A percentile compares a stretch with the other conserved stretches of the same genome.
These are phyloP conservation scores for Siniperca chuatsi DNA, from an alignment of 2,113 vertebrate genomes.

Conservation along the genomic window DNA sequence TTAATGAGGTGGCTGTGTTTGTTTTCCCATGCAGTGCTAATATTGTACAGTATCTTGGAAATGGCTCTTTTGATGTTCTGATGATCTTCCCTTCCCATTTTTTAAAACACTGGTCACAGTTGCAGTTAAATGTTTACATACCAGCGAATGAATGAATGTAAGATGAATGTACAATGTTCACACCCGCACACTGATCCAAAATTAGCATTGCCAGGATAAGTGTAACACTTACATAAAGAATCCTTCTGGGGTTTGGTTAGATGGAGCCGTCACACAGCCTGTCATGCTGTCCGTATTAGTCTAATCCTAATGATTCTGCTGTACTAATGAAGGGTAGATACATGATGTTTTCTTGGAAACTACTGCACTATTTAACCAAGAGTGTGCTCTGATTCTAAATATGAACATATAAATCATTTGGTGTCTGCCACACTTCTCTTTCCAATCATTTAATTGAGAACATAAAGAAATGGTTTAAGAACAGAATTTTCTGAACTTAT, in stretches of 20 bases:
- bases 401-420: conserved; percentile 6
- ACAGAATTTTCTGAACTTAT: not conserved
- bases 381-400: conserved; percentile 46
- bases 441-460: not conserved
- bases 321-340: conserved; percentile 13
- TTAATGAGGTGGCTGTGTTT: not conserved
- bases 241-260: conserved; percentile 4
- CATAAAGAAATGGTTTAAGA: not conserved
- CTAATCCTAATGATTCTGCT: conserved; percentile 18
- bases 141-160: not conserved
- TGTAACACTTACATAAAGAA: not conserved
- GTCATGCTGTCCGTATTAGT: conserved; percentile 7
- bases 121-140: no score
- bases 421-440: conserved; percentile 7
- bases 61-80: not conserved
- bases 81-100: not conserved
- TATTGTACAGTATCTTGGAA: not conserved
- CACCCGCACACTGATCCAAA: not conserved
- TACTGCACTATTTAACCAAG: conserved; percentile 13
- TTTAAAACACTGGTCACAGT: not conserved
- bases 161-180: not conserved
- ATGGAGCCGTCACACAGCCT: conserved; percentile 17
- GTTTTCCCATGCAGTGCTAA: not conserved
- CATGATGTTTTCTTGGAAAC: conserved; percentile 41
- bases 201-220: not conserved